Conservation (phyloP, 2,797 vertebrate genomes). For the Hippopotamyrus pictus region DNA sequence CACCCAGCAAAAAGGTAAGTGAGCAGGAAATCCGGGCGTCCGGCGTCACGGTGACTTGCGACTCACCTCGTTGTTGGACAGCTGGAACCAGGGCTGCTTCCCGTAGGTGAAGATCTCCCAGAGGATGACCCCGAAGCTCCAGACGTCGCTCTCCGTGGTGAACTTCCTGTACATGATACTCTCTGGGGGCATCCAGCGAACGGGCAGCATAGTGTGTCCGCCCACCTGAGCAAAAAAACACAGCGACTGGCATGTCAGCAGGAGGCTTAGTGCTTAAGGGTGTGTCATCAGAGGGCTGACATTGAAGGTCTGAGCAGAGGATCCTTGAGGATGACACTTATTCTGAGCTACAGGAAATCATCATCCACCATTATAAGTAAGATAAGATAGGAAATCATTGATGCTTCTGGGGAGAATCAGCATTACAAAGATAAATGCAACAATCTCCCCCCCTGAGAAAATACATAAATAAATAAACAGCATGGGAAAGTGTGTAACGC, state of each 20-base stretch:
- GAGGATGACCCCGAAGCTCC: constrained; percentile 97
- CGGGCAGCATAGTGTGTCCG: constrained; percentile 97
- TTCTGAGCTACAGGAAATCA: neutral
- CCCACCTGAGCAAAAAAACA: constrained; percentile 70
- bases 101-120: constrained; percentile 99
- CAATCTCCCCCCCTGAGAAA: neutral
- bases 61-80: constrained; percentile 93
- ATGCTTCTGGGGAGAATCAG: neutral
- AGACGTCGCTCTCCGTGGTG: constrained; percentile 95
- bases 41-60: neutral
- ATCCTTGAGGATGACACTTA: neutral
- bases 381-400: neutral
- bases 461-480: neutral
- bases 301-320: neutral
- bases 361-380: neutral
- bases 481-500: neutral
- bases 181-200: constrained; percentile 98
- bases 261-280: neutral
- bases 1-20: no score
- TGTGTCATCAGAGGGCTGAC: neutral
- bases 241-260: no score
- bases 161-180: constrained; percentile 99
- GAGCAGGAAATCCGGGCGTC: neutral
- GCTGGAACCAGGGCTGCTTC: constrained; percentile 98
- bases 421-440: constrained; percentile 1